phyloP scores from a whole-genome alignment of 2,113 vertebrate species.

The Otolemur garnettii region DNA sequence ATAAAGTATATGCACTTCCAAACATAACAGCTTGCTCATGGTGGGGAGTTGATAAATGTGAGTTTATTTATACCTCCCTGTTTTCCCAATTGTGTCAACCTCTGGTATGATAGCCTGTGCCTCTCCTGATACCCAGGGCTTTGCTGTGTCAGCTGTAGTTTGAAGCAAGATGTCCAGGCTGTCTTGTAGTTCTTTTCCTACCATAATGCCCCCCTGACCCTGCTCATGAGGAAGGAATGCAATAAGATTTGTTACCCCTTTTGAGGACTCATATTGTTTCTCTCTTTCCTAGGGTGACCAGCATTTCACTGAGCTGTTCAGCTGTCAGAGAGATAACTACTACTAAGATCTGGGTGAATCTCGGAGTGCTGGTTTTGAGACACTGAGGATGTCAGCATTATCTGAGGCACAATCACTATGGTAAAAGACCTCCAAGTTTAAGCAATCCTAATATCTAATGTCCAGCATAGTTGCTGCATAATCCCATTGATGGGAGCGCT shows the following conservation, averaged over 20 bases:
- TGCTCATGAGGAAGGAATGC: not conserved
- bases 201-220: not conserved
- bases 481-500: not conserved
- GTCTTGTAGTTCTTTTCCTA: not conserved
- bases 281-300: not conserved
- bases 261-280: not conserved
- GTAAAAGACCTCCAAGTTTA: not conserved
- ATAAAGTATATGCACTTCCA: not conserved
- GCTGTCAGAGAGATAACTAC: not conserved
- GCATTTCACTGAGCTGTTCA: not conserved
- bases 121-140: not conserved
- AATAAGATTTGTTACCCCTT: not conserved
- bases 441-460: not conserved
- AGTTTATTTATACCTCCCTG: not conserved
- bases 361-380: not conserved
- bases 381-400: not conserved
- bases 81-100: not conserved
- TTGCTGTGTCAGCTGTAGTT: not conserved
- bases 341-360: not conserved
- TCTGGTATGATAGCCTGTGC: not conserved
- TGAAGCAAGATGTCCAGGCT: not conserved
- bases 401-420: not conserved
- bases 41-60: not conserved
- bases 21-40: not conserved
- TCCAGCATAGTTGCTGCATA: not conserved